Evolutionary conservation across 2,113 vertebrate genomes (phyloP), one percentile per base, ranked within the genome.

Genomic region (Zapus hudsonius): DNA sequence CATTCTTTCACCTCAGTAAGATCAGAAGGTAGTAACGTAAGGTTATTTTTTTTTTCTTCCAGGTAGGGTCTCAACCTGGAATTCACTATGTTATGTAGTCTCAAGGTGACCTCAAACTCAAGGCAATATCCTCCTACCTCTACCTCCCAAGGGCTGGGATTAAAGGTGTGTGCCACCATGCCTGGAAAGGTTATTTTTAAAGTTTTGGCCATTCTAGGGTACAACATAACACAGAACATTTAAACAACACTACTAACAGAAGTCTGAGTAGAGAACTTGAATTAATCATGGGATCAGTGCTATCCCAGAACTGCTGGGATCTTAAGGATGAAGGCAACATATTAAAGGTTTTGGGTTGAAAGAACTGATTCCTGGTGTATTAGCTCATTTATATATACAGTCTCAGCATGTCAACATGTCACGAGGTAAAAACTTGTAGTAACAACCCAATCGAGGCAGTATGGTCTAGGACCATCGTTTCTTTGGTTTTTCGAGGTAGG

Each of bases 331-430:
- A 69, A 83, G n/a, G 79, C 23, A 66, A 36, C 2, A 15, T 42
- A 22, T 70, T 85, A 27, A 22, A 72, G 31, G 16, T 36, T 79
- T 17, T 27, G 72, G 27, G 40, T 40, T 85, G 52, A 44, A 52
- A 15, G 3, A 75, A 74, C 52, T 80, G 29, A 57, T 36, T 70
- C 15, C 33, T 80, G 27, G 29, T 42, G 3, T 44, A 29, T 52
- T 40, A 74, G 40, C 44, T 84, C 33, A 72, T 57, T 98, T 97
- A 98, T 97, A 98, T 98, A 96, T 97, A 42, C 98, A 96, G 29
- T 98, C 84, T 96, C 96, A 93, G 97, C 66, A 92, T 52, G 95
- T 91, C 73, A 96, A 44, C 61, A 8, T 84, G 80, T 75, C 94
- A 94, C 78, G 84, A 95, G 23, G 22, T 38, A 78, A 74, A 70